phyloP scores from a whole-genome alignment of 1,140 invertebrate species.

The Drosophila carrolli region DNA sequence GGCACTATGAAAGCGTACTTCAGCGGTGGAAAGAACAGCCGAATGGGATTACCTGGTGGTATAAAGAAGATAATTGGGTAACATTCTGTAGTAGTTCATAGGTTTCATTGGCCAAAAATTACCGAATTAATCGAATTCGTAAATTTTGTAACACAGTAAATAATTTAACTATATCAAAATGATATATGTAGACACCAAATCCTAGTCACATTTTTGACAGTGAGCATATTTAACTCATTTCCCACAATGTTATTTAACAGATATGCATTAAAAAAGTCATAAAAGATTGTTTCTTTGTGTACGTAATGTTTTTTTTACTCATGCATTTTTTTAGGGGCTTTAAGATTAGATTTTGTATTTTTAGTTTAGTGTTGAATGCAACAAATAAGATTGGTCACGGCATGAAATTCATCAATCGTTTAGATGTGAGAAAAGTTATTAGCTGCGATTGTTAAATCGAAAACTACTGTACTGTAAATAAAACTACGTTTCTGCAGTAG shows the following conservation, averaged over 20 bases:
- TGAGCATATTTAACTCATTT: too few species aligned
- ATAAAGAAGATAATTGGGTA: neutral
- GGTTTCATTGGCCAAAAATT: too few species aligned
- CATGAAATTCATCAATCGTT: neutral
- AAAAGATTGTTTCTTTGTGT: neutral
- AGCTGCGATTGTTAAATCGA: neutral
- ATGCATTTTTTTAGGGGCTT: neutral
- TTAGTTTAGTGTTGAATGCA: neutral
- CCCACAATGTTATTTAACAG: too few species aligned
- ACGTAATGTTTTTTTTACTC: neutral
- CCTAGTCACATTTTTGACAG: too few species aligned
- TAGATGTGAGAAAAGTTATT: neutral
- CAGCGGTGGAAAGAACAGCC: conserved; percentile 87
- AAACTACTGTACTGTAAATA: neutral
- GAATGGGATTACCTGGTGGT: conserved; percentile 86
- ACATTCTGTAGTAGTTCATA: too few species aligned
- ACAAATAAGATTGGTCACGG: conserved; percentile 7
- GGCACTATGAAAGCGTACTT: conserved; percentile 87
- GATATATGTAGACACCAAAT: too few species aligned
- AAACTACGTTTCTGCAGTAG: too few species aligned
- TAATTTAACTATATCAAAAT: too few species aligned
- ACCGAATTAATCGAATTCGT: too few species aligned
- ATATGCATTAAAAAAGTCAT: too few species aligned
- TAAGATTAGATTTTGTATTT: conserved; percentile 19
- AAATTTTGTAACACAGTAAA: too few species aligned